Evolutionary conservation across 2,113 vertebrate species (phyloP), one percentile per base, ranked within the genome.

Genomic region (Nothocercus nigrocapillus): DNA sequence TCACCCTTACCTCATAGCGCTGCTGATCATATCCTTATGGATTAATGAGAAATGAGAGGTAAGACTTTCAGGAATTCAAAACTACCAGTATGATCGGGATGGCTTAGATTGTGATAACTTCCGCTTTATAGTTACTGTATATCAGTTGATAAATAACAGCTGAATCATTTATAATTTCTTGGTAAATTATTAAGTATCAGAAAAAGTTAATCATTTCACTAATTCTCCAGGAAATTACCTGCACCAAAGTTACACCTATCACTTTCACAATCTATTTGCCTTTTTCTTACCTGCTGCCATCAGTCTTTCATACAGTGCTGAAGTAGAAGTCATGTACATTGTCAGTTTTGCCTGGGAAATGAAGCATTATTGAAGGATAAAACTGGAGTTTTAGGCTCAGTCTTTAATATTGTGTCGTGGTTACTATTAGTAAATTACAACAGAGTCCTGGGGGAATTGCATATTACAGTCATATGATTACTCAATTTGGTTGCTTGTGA

Each of bases 401-500:
- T 77, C 53, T 77, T 18, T 47, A 92, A 69, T 66, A 84, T 56
- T 90, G 44, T 91, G 59, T 64, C 47, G 64, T 68, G 30, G 34
- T 58, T 84, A 17, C 34, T 95, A 96, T 96, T 95, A 90, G 47
- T 38, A 95, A 94, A 96, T 93, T 95, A 94, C 81, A 88, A 78
- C 56, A 87, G 64, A 67, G 59, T 85, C 82, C 61, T 79, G 34
- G 62, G 88, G 80, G 93, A 92, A 82, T 92, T 17, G 4, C 1
- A 0, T 78, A 67, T 89, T 95, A 72, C 21, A 89, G 56, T 24
- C 74, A 25, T 49, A 66, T 59, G 61, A 89, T 94, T 95, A 61
- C 59, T 94, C 66, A 92, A 14, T 90, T 85, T 94, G 36, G 88
- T 94, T 27, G 7, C 18, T 88, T 42, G 28, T 87, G 21, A 85